Percentiles rank a stretch among this genome's conserved stretches.
Conservation (phyloP, 2,797 vertebrate genomes). For the Acridotheres tristis region DNA sequence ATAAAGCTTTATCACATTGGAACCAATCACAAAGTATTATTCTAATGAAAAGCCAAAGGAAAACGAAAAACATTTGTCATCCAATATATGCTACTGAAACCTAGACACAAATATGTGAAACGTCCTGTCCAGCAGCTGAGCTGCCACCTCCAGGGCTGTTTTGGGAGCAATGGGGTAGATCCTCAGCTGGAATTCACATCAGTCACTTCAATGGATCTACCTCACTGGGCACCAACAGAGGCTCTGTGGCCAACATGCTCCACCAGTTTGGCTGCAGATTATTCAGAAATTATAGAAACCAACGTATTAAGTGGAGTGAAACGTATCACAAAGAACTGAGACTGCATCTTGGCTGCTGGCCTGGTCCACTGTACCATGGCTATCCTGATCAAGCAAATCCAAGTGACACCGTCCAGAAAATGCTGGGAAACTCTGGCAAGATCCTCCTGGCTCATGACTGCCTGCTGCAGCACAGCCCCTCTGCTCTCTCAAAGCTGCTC, state of each 20-base stretch:
- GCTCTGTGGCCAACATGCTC: rapidly evolving
- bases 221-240: not conserved
- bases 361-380: rapidly evolving
- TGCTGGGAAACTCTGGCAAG: not conserved
- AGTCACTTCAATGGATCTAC: slow-evolving; percentile 6
- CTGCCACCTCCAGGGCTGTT: not conserved
- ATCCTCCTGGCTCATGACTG: not conserved
- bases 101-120: rapidly evolving
- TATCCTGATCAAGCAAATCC: not conserved
- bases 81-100: not conserved
- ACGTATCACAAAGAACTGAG: not conserved
- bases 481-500: not conserved
- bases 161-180: slow-evolving; percentile 7
- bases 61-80: not conserved
- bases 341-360: not conserved
- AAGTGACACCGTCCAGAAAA: not conserved
- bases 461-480: not conserved
- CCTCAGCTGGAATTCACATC: slow-evolving; percentile 31
- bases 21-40: not conserved
- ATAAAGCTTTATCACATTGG: not conserved
- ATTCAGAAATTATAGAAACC: not conserved
- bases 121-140: not conserved
- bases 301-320: not conserved
- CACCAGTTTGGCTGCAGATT: not conserved
- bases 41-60: not conserved